Percentiles rank a stretch among this genome's conserved stretches.
These are phyloP conservation scores for Chrysocyon brachyurus DNA, from an alignment of 2,797 vertebrate genomes.

Conservation along the genomic window DNA sequence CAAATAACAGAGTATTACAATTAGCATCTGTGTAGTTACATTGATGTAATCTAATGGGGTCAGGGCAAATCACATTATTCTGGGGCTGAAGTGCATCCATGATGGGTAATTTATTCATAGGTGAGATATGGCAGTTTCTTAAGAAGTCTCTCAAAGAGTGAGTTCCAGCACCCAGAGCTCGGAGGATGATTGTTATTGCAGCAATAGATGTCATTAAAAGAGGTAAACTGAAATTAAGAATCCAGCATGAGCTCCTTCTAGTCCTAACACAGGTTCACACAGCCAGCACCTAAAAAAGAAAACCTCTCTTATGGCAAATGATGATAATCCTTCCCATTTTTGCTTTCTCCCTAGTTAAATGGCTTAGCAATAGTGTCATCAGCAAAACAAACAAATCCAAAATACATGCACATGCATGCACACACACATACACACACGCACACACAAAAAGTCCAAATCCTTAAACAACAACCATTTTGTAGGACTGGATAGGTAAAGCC, in stretches of 20 bases:
- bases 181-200: background rate
- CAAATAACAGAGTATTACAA: conserved; percentile 74
- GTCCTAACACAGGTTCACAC: background rate
- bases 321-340: background rate
- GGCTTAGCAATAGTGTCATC: background rate
- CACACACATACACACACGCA: background rate
- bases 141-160: conserved; percentile 40
- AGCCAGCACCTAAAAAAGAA: background rate
- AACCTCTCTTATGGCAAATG: background rate
- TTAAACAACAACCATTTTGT: background rate
- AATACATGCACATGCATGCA: background rate
- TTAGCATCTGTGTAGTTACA: conserved; percentile 70
- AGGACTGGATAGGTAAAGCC: background rate
- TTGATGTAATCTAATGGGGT: conserved; percentile 69
- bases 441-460: background rate
- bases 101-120: conserved; percentile 73
- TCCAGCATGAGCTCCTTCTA: background rate
- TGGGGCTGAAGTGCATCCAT: conserved; percentile 38
- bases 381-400: background rate
- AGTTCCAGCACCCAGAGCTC: background rate
- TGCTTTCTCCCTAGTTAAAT: background rate
- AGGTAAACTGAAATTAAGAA: background rate
- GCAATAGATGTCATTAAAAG: background rate
- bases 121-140: conserved; percentile 33
- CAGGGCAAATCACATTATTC: conserved; percentile 63